These are phyloP conservation scores for Anastrepha obliqua DNA, from an alignment of 1,140 invertebrate species.

Conservation along the genomic window DNA sequence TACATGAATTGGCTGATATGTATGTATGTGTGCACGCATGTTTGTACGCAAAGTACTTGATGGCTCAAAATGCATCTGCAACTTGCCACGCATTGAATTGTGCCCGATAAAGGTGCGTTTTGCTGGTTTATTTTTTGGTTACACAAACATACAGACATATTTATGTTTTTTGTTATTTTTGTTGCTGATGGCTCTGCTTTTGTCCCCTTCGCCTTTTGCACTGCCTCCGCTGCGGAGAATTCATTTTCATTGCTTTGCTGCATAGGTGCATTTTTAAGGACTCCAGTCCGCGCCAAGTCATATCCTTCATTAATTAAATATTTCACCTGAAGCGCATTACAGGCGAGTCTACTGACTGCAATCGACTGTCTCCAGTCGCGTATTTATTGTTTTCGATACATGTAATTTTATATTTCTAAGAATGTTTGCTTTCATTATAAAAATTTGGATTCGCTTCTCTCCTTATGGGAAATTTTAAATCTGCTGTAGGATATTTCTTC, in stretches of 20 bases:
- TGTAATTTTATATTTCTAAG: constrained; percentile 3
- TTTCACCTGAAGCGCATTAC: constrained; percentile 15
- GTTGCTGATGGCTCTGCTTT: background rate
- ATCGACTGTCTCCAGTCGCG: background rate
- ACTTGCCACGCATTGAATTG: constrained; percentile 43
- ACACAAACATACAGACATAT: background rate
- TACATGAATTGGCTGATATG: background rate
- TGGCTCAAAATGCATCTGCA: constrained; percentile 56
- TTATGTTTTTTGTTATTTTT: background rate
- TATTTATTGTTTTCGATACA: background rate
- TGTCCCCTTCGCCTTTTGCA: background rate
- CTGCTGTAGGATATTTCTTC: too few species aligned
- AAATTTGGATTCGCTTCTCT: background rate
- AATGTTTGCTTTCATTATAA: background rate
- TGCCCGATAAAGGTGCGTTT: constrained; percentile 39
- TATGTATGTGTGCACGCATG: background rate
- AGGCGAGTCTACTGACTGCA: background rate
- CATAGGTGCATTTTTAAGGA: constrained; percentile 49
- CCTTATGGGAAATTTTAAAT: too few species aligned
- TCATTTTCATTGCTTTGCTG: constrained; percentile 2
- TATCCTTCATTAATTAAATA: constrained; percentile 46
- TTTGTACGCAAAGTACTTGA: constrained; percentile 30
- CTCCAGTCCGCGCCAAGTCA: background rate
- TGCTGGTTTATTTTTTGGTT: constrained; percentile 20
- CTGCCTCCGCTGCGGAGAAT: background rate